Evolutionary conservation across 2,797 vertebrate genomes (phyloP), one percentile per base, ranked within the genome.

Genomic region (Heliangelus exortis): DNA sequence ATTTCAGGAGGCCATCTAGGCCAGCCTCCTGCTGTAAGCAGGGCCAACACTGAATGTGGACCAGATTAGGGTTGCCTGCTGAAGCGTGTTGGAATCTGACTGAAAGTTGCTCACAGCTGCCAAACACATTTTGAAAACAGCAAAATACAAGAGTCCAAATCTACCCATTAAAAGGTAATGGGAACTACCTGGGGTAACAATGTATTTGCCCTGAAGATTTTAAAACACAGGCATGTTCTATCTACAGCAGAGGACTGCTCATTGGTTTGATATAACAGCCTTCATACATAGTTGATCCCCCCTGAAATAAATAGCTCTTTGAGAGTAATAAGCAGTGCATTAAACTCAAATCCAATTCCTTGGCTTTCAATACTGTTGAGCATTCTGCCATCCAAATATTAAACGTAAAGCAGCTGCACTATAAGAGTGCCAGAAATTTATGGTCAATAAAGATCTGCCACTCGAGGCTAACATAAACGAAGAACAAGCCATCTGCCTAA

Each of bases 331-430:
- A 95, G 92, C 79, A 93, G 91, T 77, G 92, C 89, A 95, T 96
- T 95, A 95, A 94, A 94, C 72, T 95, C 87, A 96, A 94, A 95
- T 96, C 87, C 89, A 95, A 74, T 93, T 93, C 82, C 87, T 95
- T 93, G 91, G 89, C 94, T 96, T 94, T 91, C 92, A 94, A 91
- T 92, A 83, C 79, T 85, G 89, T 94, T 93, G 95, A 96, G 76
- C 79, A 96, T 94, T 94, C 91, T 96, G 95, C 91, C 92, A 94
- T 94, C 84, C 84, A 96, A 95, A 92, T 85, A 91, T 65, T 94
- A 96, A 93, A 95, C n/a, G 2, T 89, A 89, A 94, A 96, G 85
- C 95, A 95, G 94, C 91, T 96, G 96, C 45, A 74, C 75, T 87
- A 34, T 57, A 85, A 67, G 72, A 77, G 50, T 87, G 96, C 92